Base-by-base conservation (phyloP, 2,888 invertebrate genomes). In the Lymantria dispar region DNA sequence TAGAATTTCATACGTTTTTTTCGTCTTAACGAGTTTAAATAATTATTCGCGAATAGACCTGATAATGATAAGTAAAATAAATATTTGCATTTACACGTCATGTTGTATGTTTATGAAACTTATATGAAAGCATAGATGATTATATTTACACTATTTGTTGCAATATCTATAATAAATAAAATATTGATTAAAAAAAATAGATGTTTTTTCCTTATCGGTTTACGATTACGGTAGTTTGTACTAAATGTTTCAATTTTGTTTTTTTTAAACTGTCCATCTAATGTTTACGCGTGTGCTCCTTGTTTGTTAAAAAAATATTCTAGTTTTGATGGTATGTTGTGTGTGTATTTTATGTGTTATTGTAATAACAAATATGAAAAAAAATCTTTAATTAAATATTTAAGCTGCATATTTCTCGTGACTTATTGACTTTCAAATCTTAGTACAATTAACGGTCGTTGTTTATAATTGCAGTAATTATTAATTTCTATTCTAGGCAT, bases 361-460 rank as follows among this genome's bases (percentile, higher is more conserved):
- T 65, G 62, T 76, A 82, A 84, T 85, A 85, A 84, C 82, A 85
- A 86, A 86, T 84, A 85, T 83, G 81, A 83, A 85, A 79, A 22
- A 22, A 22, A 80, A 78, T 69, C n/a, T 60, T 72, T 69, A 74
- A 74, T 70, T 62, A 68, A 69, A 60, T 61, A 67, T 57, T 22
- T 57, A 65, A 67, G 64, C 83, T 87, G 88, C 82, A 62, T 85
- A 81, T 83, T 84, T 73, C 72, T 78, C 74, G 80, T 86, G 80
- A 79, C 77, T 88, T 87, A 84, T 87, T 87, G 87, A 85, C 86
- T 87, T 75, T 72, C 85, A 83, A 83, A 81, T 62, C 80, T 75
- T 77, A 75, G 73, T 7, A 33, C 5, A 33, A 8, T 40, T 8
- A 29, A 29, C 5, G n/a, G 11, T 42, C 22, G 22, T 42, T 9